phyloP scores from a whole-genome alignment of 1,140 invertebrate species.

The Battus philenor region DNA sequence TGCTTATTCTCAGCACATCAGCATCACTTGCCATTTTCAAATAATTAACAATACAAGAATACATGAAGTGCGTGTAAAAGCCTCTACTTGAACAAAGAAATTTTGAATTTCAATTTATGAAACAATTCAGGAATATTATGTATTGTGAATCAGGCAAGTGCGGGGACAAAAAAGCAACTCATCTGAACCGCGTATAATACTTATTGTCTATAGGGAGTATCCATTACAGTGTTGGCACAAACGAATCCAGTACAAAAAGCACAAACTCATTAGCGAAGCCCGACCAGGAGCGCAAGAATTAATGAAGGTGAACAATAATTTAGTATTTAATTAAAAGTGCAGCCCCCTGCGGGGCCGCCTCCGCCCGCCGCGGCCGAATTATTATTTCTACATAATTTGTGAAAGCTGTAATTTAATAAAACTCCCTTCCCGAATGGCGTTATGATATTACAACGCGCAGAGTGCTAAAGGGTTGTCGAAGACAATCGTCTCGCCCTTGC shows the following conservation, averaged over 20 bases:
- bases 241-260: constrained; percentile 53
- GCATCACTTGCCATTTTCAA: no score
- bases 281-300: constrained; percentile 63
- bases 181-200: background rate
- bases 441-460: constrained; percentile 23
- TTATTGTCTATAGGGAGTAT: background rate
- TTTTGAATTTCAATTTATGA: no score
- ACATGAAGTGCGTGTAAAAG: no score
- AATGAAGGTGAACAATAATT: constrained; percentile 73
- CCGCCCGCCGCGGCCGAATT: constrained; percentile 38
- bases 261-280: constrained; percentile 65
- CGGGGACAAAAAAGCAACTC: no score
- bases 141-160: no score
- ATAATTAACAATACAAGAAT: no score
- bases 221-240: constrained; percentile 19
- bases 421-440: constrained; percentile 34
- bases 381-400: constrained; percentile 70
- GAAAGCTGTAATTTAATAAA: constrained; percentile 72
- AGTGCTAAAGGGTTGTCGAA: constrained; percentile 8
- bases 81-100: no score
- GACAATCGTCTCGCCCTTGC: constrained; percentile 2
- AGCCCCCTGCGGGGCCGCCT: constrained; percentile 53
- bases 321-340: constrained; percentile 73
- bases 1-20: no score
- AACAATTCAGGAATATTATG: no score